phyloP scores from a whole-genome alignment of 1,140 invertebrate species.

The Drosophila arawakana region DNA sequence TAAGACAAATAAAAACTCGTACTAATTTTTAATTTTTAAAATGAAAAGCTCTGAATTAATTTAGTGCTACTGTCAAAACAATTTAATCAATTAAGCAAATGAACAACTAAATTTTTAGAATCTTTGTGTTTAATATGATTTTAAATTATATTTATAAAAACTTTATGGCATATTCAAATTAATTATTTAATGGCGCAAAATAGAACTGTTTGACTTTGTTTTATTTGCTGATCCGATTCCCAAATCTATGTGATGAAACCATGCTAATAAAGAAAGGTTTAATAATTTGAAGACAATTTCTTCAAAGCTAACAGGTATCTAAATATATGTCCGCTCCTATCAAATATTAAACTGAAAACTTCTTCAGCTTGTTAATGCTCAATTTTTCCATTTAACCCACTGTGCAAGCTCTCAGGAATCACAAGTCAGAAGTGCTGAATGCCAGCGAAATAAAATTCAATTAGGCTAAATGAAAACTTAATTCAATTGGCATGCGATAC shows the following conservation, averaged over 20 bases:
- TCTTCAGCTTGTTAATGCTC: background rate
- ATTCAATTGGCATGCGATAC: slow-evolving; percentile 74
- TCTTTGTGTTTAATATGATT: too few relatives aligned
- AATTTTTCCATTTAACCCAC: slow-evolving; percentile 24
- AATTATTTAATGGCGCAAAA: background rate
- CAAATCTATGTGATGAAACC: too few relatives aligned
- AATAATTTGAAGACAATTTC: background rate
- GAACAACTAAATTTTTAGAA: too few relatives aligned
- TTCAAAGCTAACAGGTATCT: too few relatives aligned
- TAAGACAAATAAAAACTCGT: too few relatives aligned
- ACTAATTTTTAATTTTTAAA: too few relatives aligned
- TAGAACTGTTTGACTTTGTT: background rate
- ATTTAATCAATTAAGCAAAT: too few relatives aligned
- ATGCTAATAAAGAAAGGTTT: too few relatives aligned
- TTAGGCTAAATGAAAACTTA: slow-evolving; percentile 84
- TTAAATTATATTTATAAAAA: too few relatives aligned
- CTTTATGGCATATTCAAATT: background rate
- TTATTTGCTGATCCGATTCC: too few relatives aligned
- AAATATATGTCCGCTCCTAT: too few relatives aligned
- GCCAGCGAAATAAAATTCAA: slow-evolving; percentile 78
- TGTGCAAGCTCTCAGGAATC: slow-evolving; percentile 52
- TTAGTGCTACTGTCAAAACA: background rate
- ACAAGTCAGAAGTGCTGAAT: slow-evolving; percentile 66
- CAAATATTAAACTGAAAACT: too few relatives aligned
- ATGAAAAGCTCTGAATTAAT: background rate